phyloP scores from a whole-genome alignment of 2,797 vertebrate species.

The Synaphobranchus kaupii region DNA sequence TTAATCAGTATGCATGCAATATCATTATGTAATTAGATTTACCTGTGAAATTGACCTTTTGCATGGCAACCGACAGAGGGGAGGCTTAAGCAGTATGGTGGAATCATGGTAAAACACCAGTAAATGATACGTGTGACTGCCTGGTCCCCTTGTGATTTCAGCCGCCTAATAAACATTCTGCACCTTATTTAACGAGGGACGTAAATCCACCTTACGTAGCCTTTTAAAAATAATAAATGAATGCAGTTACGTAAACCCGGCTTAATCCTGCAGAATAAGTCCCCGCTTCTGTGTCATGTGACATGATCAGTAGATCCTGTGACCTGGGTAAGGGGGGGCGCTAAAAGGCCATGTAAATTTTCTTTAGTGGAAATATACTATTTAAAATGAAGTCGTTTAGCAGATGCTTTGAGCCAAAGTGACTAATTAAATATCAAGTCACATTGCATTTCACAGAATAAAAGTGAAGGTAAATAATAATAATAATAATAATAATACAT shows the following conservation, averaged over 20 bases:
- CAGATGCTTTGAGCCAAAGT: too few relatives aligned
- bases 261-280: conserved; percentile 19
- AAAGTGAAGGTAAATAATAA: not conserved
- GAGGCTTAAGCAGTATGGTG: not conserved
- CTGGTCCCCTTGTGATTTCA: not conserved
- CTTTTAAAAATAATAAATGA: not conserved
- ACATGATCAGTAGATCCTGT: not conserved
- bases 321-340: not conserved
- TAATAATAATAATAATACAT: too few relatives aligned
- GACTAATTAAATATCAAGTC: too few relatives aligned
- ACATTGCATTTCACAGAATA: too few relatives aligned
- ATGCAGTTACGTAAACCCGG: conserved; percentile 3
- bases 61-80: not conserved
- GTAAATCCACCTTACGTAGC: not conserved
- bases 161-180: not conserved
- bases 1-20: not conserved
- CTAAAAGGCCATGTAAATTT: not conserved
- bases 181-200: not conserved
- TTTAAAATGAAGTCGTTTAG: too few relatives aligned
- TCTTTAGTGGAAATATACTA: not conserved
- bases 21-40: not conserved
- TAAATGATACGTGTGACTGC: not conserved
- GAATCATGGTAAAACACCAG: not conserved
- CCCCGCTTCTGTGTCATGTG: conserved; percentile 14
- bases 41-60: not conserved